Base-by-base conservation (phyloP, 2,797 vertebrate species). In the Lagodon rhomboides region DNA sequence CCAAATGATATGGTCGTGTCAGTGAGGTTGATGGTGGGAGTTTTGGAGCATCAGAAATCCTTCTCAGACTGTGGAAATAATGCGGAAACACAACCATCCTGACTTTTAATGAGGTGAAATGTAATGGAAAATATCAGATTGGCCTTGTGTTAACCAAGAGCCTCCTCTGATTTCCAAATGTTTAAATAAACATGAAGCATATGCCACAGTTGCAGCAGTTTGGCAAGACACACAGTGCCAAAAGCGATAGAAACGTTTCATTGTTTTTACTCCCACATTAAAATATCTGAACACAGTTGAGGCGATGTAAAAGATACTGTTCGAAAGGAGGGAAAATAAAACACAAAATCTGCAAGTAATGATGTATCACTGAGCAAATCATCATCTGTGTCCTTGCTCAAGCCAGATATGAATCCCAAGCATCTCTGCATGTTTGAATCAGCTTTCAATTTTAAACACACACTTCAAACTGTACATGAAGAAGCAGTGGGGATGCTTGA, bases 131-230 rank as follows among this genome's bases (percentile, higher is more conserved):
- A 68, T 30, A 62, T 71, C 60, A 11, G 17, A 58, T 20, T 23
- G 30, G 74, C 63, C 63, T 69, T 34, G 65, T 62, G 38, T 64
- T 68, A 70, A 74, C 73, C 17, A 34, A 54, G 53, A 53, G 63
- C 61, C 56, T 85, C 41, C 51, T 79, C 75, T 85, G 79, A 89
- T 84, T 71, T 85, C 71, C 67, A 72, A 74, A 86, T n/a, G 44
- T 76, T 84, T 72, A 85, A 91, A 91, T 90, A 88, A 88, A 91
- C 91, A 92, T 85, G 84, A 89, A 81, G 71, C 62, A 53, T 55
- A 77, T 68, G 82, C 68, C 68, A 66, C 59, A 30, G 54, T 44
- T 59, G 60, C 77, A 79, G 38, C 68, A 51, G 34, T 83, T 84
- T 79, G 80, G 73, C 67, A 63, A 68, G 63, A 68, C 71, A 16